These are phyloP conservation scores for Manis crassicaudata DNA, from an alignment of 2,797 vertebrate genomes.

Conservation along the genomic window DNA sequence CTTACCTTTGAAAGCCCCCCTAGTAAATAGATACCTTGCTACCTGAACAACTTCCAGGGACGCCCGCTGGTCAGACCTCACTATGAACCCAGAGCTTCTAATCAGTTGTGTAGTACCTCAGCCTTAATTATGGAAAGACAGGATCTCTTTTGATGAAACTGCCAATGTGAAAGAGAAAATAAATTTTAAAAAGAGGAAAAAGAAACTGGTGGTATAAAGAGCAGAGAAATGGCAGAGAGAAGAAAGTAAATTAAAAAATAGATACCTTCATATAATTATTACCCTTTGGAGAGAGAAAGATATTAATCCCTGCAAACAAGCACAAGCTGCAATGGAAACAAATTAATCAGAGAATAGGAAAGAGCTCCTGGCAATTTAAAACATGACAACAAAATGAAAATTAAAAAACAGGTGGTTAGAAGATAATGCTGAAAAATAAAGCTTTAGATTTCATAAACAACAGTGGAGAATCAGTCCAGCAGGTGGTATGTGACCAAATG, in stretches of 20 bases:
- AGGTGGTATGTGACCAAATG: background rate
- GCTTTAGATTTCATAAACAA: background rate
- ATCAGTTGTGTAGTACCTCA: background rate
- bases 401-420: background rate
- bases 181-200: background rate
- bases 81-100: background rate
- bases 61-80: background rate
- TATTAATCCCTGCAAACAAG: background rate
- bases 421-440: background rate
- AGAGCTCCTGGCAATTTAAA: constrained; percentile 1
- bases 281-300: background rate
- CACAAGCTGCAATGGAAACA: background rate
- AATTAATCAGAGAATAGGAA: background rate
- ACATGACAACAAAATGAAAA: background rate
- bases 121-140: background rate
- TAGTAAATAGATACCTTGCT: background rate
- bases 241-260: background rate
- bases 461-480: background rate
- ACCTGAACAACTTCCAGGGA: background rate
- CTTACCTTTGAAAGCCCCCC: background rate
- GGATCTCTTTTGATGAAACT: background rate
- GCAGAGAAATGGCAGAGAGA: background rate
- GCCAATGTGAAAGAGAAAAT: background rate
- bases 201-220: background rate
- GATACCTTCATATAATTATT: background rate